Evolutionary conservation across 2,113 vertebrate species (phyloP), one percentile per base, ranked within the genome.

Genomic region (Syngnathus floridae): DNA sequence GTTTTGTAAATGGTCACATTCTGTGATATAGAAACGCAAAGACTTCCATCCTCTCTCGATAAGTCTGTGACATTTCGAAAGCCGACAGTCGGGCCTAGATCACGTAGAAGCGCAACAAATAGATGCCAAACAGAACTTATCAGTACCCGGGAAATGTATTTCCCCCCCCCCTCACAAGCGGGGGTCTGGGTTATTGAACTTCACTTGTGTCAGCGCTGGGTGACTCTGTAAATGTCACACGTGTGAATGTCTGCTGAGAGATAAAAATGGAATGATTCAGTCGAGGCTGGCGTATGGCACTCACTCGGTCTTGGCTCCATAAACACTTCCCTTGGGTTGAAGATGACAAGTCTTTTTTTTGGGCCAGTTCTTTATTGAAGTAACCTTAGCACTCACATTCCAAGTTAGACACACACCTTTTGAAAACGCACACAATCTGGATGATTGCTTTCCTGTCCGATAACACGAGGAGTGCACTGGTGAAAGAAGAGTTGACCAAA

Each of bases 31-130:
- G 6, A 35, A 35, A 56, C 22, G 26, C 26, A 35, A 26, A 35
- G 40, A 19, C 49, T 31, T 41, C 43, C 22, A 49, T 71, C 26
- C 49, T 61, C 64, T 12, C 19, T 52, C 45, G 21, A 40, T 26
- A 48, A 49, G 22, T 48, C 63, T 72, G 63, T 72, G 66, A 62
- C 69, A 74, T 81, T 77, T 75, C 37, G 35, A 19, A 77, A 61
- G 7, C 3, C 52, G 65, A 45, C 48, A 64, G 14, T 9, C 7
- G 51, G 41, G n/a, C 48, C 22, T 5, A 49, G 40, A 69, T 74
- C 52, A 55, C 63, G 52, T 36, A 59, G 66, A 52, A 75, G 52
- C 70, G 70, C 61, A 69, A 60, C 59, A 65, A 64, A 74, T 26
- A 48, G n/a, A 57, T 65, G 22, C 19, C 16, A 48, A 56, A 45